Conservation (phyloP, 2,113 vertebrate genomes). For the Epinephelus fuscoguttatus region DNA sequence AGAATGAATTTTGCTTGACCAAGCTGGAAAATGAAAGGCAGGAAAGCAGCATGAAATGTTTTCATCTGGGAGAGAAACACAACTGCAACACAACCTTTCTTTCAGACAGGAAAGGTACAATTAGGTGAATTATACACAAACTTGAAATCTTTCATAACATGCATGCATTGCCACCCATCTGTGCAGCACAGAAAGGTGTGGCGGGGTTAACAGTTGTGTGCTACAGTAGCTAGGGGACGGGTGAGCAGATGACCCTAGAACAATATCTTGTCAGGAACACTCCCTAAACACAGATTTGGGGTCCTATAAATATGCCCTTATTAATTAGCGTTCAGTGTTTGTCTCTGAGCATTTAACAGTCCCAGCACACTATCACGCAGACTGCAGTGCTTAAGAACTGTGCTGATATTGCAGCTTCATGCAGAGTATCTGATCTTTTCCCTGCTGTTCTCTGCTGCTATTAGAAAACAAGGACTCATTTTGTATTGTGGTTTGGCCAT, state of each 20-base stretch:
- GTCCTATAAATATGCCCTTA: not conserved
- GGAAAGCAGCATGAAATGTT: constrained; percentile 34
- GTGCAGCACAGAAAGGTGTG: constrained; percentile 22
- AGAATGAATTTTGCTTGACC: constrained; percentile 45
- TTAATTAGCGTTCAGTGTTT: constrained; percentile 1
- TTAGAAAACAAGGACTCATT: constrained; percentile 58
- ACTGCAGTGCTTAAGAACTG: not conserved
- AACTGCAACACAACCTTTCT: constrained; percentile 12
- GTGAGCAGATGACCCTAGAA: constrained; percentile 7
- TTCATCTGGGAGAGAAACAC: constrained; percentile 33
- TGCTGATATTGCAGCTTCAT: constrained; percentile 13
- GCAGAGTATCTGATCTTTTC: constrained; percentile 20
- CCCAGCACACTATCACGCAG: not conserved
- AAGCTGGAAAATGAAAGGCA: constrained; percentile 41
- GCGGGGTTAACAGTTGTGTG: constrained; percentile 13
- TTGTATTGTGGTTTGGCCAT: constrained; percentile 55
- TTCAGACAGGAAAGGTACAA: constrained; percentile 45
- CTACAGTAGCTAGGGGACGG: not conserved
- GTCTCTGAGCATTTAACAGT: not conserved
- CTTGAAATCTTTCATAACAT: constrained; percentile 12
- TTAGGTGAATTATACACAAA: constrained; percentile 51
- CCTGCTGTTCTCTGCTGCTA: constrained; percentile 36
- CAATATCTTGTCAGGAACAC: constrained; percentile 20
- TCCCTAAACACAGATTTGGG: constrained; percentile 16
- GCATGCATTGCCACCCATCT: constrained; percentile 18